phyloP scores from a whole-genome alignment of 2,797 vertebrate species.

The Coilia nasus region DNA sequence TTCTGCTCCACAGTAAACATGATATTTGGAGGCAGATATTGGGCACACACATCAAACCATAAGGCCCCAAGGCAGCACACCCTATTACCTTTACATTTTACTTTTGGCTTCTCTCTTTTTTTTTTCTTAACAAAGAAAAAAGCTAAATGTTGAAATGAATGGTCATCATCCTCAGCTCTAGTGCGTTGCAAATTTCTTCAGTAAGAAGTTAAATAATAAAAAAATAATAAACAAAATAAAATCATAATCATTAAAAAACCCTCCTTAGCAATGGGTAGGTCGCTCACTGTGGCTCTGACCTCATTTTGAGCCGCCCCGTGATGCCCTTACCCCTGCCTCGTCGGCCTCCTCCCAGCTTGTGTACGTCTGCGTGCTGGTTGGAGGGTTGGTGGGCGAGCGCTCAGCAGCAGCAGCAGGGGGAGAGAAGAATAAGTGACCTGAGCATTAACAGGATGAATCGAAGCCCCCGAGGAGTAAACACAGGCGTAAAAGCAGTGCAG shows the following conservation, averaged over 20 bases:
- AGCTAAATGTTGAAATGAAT: neutral
- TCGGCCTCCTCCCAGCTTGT: neutral
- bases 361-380: neutral
- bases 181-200: neutral
- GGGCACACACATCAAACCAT: neutral
- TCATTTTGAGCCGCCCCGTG: neutral
- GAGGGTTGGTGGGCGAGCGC: neutral
- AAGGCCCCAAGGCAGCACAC: neutral
- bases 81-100: neutral
- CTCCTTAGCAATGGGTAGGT: neutral
- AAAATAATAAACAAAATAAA: conserved; percentile 11
- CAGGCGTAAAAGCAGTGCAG: conserved; percentile 72
- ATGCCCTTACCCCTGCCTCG: neutral
- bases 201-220: neutral
- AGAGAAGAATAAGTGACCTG: conserved; percentile 65
- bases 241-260: neutral
- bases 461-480: conserved; percentile 77
- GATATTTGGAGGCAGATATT: neutral
- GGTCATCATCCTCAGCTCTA: neutral
- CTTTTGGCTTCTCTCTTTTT: neutral
- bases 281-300: neutral
- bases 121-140: neutral
- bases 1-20: neutral
- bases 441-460: conserved; percentile 77
- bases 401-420: conserved; percentile 21